Conservation (phyloP, 2,113 vertebrate genomes). For the Rostratula benghalensis region DNA sequence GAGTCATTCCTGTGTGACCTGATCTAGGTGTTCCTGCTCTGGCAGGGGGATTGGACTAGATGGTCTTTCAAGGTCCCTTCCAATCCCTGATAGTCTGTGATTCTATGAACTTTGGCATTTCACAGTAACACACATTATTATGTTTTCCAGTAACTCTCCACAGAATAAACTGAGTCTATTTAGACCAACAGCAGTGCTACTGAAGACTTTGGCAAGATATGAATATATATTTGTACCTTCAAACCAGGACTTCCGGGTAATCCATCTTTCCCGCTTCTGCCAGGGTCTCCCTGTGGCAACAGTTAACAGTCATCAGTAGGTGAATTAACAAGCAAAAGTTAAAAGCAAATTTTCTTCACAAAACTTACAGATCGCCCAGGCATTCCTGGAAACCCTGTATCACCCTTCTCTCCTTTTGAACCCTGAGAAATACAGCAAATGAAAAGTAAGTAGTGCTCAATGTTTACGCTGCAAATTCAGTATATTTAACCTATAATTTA, state of each 20-base stretch:
- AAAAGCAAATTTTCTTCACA: background rate
- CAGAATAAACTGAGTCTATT: background rate
- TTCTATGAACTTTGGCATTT: background rate
- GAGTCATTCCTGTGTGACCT: too few relatives aligned
- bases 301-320: background rate
- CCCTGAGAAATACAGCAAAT: conserved; percentile 75
- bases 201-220: background rate
- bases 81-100: too few relatives aligned
- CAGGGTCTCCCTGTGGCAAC: conserved; percentile 83
- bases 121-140: background rate
- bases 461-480: background rate
- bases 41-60: too few relatives aligned
- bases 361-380: conserved; percentile 85
- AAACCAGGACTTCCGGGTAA: conserved; percentile 82
- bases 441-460: background rate
- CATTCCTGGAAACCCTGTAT: conserved; percentile 82
- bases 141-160: background rate
- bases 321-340: background rate
- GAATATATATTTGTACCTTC: conserved; percentile 79
- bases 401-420: conserved; percentile 86
- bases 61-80: too few relatives aligned
- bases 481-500: background rate
- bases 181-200: background rate
- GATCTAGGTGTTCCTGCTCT: too few relatives aligned
- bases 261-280: conserved; percentile 88